phyloP scores from a whole-genome alignment of 2,888 invertebrate species.

The Ormyrus rosae region DNA sequence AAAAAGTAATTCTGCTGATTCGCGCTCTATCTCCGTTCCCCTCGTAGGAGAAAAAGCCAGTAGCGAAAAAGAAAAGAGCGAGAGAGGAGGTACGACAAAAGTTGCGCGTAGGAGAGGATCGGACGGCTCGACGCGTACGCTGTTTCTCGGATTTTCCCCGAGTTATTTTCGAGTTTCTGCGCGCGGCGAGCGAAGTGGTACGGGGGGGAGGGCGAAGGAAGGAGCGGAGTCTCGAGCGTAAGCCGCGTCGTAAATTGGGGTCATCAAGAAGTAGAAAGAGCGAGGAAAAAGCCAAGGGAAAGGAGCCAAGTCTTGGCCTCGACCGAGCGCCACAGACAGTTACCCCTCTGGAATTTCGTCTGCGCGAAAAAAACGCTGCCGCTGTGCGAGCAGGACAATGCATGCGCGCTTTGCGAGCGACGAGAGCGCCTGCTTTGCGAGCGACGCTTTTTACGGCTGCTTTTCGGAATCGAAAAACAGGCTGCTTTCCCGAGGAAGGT shows the following conservation, averaged over 20 bases:
- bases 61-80: slow-evolving; percentile 21
- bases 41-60: neutral
- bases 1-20: slow-evolving; percentile 40
- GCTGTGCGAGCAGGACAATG: too few relatives aligned
- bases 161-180: slow-evolving; percentile 60
- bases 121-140: slow-evolving; percentile 22
- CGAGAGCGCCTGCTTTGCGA: too few relatives aligned
- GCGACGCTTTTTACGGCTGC: too few relatives aligned
- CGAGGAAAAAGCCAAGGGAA: slow-evolving; percentile 9
- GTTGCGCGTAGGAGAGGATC: neutral
- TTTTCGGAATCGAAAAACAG: too few relatives aligned
- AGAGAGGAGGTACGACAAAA: slow-evolving; percentile 17
- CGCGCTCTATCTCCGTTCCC: neutral
- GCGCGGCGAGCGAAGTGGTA: too few relatives aligned
- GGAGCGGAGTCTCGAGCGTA: slow-evolving; percentile 41
- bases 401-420: too few relatives aligned
- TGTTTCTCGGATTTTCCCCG: slow-evolving; percentile 52
- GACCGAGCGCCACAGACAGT: too few relatives aligned
- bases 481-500: too few relatives aligned
- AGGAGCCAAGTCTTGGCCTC: neutral
- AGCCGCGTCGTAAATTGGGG: slow-evolving; percentile 63
- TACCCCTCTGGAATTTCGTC: too few relatives aligned
- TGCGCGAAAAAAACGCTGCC: too few relatives aligned
- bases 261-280: slow-evolving; percentile 49
- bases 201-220: neutral